A percentile compares a stretch with the other conserved stretches of the same genome.
These are phyloP conservation scores for Saccostrea glomerata DNA, from an alignment of 1,140 invertebrate species.

Conservation along the genomic window DNA sequence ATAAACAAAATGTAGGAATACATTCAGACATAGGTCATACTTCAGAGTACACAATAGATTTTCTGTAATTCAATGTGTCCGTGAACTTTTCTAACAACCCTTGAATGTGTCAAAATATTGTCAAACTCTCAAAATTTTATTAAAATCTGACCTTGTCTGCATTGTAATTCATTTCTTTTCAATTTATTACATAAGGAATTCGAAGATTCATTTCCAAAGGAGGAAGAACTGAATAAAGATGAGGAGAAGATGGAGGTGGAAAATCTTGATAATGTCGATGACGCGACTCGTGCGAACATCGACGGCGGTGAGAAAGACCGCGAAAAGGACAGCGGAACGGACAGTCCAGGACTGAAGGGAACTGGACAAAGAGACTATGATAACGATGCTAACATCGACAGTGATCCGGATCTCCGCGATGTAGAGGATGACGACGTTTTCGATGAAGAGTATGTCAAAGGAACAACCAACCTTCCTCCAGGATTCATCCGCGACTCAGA, in stretches of 20 bases:
- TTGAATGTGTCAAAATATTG: too few relatives aligned
- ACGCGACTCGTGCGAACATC: background rate
- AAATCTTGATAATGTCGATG: background rate
- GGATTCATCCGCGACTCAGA: slow-evolving; percentile 43
- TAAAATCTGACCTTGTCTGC: too few relatives aligned
- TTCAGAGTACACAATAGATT: too few relatives aligned
- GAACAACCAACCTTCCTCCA: slow-evolving; percentile 1
- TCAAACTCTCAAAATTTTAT: too few relatives aligned
- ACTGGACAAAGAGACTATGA: slow-evolving; percentile 16
- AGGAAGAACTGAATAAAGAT: slow-evolving; percentile 13
- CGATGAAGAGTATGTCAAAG: slow-evolving; percentile 43
- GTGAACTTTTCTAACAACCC: too few relatives aligned
- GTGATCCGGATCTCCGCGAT: slow-evolving; percentile 45
- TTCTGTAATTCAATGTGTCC: too few relatives aligned
- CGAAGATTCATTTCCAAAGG: slow-evolving; percentile 22
- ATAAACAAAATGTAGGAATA: too few relatives aligned
- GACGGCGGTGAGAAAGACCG: background rate
- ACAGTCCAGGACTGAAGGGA: slow-evolving; percentile 18
- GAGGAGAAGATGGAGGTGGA: background rate
- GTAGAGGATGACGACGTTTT: slow-evolving; percentile 51
- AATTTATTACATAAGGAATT: background rate
- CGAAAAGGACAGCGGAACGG: slow-evolving; percentile 18
- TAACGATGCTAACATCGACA: slow-evolving; percentile 43
- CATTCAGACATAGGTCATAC: too few relatives aligned
- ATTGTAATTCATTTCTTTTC: background rate